Evolutionary conservation across 2,113 vertebrate genomes (phyloP).

Genomic region (Ameiurus melas): DNA sequence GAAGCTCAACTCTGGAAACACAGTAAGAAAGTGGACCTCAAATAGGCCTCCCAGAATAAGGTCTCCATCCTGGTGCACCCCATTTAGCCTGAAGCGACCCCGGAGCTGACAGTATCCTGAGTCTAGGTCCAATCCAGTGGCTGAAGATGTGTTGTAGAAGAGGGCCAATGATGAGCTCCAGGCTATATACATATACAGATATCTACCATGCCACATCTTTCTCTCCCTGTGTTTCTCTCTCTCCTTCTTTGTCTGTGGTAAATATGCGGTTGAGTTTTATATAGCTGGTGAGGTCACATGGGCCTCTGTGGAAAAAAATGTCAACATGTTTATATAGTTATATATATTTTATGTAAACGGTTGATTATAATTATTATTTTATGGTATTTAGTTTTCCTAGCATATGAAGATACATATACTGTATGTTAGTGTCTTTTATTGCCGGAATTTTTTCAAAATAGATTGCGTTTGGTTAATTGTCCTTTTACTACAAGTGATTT

Average conservation of each 20-base stretch:
- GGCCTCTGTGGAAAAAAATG: conserved; percentile 22
- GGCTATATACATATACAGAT: conserved; percentile 12
- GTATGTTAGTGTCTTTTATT: no score
- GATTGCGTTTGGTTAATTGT: no score
- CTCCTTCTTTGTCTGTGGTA: neutral
- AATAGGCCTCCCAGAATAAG: conserved; percentile 65
- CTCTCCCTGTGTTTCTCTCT: neutral
- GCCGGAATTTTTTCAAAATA: no score
- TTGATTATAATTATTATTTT: neutral
- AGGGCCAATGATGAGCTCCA: conserved; percentile 11
- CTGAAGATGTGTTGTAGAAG: neutral
- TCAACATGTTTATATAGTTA: neutral
- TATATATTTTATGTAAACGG: neutral
- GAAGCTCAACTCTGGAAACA: conserved; percentile 57
- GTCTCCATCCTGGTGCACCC: conserved; percentile 56
- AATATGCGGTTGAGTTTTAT: conserved; percentile 19
- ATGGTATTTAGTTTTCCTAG: no score
- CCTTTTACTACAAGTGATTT: no score
- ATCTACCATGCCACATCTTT: conserved; percentile 8
- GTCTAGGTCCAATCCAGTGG: neutral
- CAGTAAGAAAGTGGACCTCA: conserved; percentile 57
- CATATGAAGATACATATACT: no score
- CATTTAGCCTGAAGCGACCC: conserved; percentile 47
- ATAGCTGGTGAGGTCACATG: conserved; percentile 25
- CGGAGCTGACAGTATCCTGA: conserved; percentile 48